Conservation (phyloP, 2,113 vertebrate species). For the Sturnus vulgaris region DNA sequence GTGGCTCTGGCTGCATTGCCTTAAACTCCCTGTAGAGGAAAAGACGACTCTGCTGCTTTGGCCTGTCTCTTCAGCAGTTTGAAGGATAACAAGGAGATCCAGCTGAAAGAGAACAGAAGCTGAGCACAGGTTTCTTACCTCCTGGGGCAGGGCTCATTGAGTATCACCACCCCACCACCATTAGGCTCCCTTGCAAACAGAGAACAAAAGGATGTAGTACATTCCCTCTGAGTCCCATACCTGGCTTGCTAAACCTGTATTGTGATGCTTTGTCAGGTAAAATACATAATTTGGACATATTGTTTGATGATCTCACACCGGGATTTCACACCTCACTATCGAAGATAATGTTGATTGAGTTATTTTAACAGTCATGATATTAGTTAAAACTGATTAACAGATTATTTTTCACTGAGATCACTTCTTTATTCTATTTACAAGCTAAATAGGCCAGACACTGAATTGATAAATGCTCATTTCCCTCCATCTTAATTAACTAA, state of each 20-base stretch:
- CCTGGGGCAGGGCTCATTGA: neutral
- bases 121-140: neutral
- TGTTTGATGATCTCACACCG: neutral
- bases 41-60: neutral
- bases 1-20: neutral
- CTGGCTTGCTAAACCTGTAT: neutral
- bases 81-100: neutral
- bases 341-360: neutral
- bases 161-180: neutral
- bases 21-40: neutral
- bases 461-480: slow-evolving; percentile 62
- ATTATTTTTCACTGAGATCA: slow-evolving; percentile 62
- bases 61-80: neutral
- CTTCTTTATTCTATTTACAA: slow-evolving; percentile 61
- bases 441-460: slow-evolving; percentile 57
- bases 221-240: neutral
- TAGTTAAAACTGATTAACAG: slow-evolving; percentile 51
- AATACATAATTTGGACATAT: neutral
- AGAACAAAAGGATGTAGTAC: neutral
- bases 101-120: neutral
- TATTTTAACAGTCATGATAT: slow-evolving; percentile 43
- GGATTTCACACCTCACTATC: neutral
- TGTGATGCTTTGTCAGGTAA: neutral
- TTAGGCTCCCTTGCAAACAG: neutral
- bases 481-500: slow-evolving; percentile 62